Conservation (phyloP, 2,113 vertebrate species). For the Actenoides hombroni region DNA sequence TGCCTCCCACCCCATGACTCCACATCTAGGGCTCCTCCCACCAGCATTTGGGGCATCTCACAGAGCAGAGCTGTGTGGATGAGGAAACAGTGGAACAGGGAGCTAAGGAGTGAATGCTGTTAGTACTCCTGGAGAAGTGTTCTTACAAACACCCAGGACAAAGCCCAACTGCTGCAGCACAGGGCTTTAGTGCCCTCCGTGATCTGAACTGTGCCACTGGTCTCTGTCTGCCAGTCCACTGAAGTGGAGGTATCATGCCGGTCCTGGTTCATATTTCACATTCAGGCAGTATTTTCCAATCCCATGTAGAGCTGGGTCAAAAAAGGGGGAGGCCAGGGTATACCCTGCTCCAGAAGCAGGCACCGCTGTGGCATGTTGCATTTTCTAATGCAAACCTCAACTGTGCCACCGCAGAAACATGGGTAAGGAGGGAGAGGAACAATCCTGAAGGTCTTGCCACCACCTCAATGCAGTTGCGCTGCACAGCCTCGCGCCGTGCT, state of each 20-base stretch:
- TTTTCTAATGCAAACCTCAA: neutral
- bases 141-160: neutral
- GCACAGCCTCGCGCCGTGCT: accelerated
- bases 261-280: neutral
- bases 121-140: neutral
- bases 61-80: neutral
- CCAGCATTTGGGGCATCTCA: neutral
- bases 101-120: neutral
- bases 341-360: neutral
- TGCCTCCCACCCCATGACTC: neutral
- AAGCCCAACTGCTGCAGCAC: neutral
- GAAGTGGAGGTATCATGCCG: neutral
- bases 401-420: neutral
- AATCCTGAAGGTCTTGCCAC: neutral
- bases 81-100: neutral
- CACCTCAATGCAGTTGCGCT: accelerated
- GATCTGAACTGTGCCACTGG: neutral
- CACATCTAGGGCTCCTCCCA: neutral
- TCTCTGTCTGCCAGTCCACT: neutral
- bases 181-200: neutral
- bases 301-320: neutral
- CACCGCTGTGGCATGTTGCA: neutral
- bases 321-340: neutral
- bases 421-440: accelerated
- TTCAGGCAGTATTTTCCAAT: neutral